These are phyloP conservation scores for Sinelater perroti DNA, from an alignment of 2,888 invertebrate species.

Conservation along the genomic window DNA sequence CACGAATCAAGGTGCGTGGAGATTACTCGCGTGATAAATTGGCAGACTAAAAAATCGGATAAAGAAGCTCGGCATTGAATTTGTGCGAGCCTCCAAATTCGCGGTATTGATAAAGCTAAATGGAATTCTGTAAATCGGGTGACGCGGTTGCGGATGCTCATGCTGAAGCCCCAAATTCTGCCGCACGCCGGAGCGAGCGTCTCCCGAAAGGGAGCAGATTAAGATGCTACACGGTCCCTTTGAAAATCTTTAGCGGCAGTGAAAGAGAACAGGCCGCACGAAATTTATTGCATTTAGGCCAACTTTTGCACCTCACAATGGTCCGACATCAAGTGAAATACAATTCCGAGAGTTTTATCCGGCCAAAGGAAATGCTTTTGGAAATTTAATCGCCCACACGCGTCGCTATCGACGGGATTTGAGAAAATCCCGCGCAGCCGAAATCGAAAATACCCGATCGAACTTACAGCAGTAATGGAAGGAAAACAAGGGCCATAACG, in stretches of 20 bases:
- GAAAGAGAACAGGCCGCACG: background rate
- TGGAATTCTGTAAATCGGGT: background rate
- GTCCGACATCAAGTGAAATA: conserved; percentile 9
- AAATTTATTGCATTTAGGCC: conserved; percentile 12
- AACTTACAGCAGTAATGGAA: background rate
- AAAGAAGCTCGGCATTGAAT: background rate
- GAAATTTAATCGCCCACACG: conserved; percentile 15
- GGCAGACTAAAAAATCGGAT: background rate
- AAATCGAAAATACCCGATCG: conserved; percentile 5
- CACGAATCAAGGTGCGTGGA: conserved; percentile 17
- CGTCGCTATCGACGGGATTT: conserved; percentile 8
- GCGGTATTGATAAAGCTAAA: background rate
- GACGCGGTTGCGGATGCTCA: background rate
- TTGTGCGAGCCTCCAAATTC: background rate
- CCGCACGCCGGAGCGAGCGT: too few species aligned
- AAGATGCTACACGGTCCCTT: background rate
- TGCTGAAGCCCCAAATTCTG: too few species aligned
- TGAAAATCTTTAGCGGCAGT: background rate
- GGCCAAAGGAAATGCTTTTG: conserved; percentile 13
- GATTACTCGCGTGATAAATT: too few species aligned
- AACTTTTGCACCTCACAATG: conserved; percentile 13
- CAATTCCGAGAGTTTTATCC: conserved; percentile 7
- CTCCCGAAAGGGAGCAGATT: background rate
- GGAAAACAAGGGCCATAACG: conserved; percentile 7
- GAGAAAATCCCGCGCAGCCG: conserved; percentile 4